phyloP scores from a whole-genome alignment of 2,113 vertebrate species.

The Trematocara macrostoma region DNA sequence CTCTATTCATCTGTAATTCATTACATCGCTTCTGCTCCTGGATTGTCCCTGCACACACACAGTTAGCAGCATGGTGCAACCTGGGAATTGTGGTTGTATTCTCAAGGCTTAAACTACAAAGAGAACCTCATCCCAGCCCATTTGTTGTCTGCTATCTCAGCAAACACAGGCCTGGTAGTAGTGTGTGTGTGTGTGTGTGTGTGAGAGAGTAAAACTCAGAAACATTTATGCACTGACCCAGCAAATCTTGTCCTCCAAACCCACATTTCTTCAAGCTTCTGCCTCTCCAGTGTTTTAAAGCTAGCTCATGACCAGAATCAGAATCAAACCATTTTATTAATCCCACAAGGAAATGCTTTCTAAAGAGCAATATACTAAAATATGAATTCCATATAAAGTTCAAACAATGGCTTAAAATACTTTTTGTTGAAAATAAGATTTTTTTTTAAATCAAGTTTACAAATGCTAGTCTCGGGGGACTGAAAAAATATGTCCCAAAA shows the following conservation, averaged over 20 bases:
- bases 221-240: not conserved
- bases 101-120: conserved; percentile 24
- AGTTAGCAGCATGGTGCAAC: not conserved
- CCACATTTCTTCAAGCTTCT: not conserved
- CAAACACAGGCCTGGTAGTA: not conserved
- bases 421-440: not conserved
- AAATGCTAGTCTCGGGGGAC: not conserved
- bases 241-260: not conserved
- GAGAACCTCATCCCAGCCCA: conserved; percentile 19
- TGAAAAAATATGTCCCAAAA: not conserved
- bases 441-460: not conserved
- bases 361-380: not conserved
- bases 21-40: conserved; percentile 4
- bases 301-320: not conserved
- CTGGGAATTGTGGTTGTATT: conserved; percentile 34
- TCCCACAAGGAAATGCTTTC: not conserved
- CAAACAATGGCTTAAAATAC: not conserved
- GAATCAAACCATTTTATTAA: not conserved
- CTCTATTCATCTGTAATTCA: conserved; percentile 37
- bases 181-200: not conserved
- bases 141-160: conserved; percentile 22
- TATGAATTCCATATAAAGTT: not conserved
- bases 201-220: not conserved
- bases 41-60: not conserved
- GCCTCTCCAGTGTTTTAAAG: not conserved